Evolutionary conservation across 1,140 invertebrate genomes (phyloP).

Genomic region (Leptopilina boulardi): DNA sequence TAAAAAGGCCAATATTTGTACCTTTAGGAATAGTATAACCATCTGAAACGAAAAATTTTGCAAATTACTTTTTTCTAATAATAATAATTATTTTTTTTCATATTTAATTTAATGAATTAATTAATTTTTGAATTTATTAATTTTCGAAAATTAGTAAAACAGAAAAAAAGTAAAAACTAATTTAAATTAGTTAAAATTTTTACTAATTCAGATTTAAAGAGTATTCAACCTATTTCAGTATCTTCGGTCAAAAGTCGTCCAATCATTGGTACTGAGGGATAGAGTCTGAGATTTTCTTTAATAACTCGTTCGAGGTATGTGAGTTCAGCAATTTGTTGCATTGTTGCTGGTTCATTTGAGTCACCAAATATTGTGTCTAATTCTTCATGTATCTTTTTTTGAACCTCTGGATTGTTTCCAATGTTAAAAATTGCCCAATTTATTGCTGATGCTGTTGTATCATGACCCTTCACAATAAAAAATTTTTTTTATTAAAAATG

Average conservation of each 20-base stretch:
- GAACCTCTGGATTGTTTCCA: constrained; percentile 77
- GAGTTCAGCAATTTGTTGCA: constrained; percentile 76
- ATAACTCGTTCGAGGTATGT: constrained; percentile 81
- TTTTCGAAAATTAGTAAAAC: too few relatives aligned
- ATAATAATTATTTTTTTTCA: too few relatives aligned
- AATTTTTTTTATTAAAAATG: too few relatives aligned
- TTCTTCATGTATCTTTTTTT: constrained; percentile 81
- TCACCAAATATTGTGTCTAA: constrained; percentile 77
- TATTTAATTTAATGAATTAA: too few relatives aligned
- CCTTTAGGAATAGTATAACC: constrained; percentile 41
- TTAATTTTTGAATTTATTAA: too few relatives aligned
- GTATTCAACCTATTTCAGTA: constrained; percentile 75
- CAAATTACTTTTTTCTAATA: neutral
- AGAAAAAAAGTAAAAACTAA: too few relatives aligned
- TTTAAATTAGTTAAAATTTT: too few relatives aligned
- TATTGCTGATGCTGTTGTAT: constrained; percentile 80
- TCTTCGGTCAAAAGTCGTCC: constrained; percentile 76
- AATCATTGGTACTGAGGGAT: constrained; percentile 81
- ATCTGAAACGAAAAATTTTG: constrained; percentile 35
- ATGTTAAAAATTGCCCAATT: constrained; percentile 78
- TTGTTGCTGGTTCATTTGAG: constrained; percentile 60
- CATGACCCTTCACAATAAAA: constrained; percentile 71
- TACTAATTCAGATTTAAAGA: too few relatives aligned
- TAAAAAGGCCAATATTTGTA: too few relatives aligned
- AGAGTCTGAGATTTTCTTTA: constrained; percentile 80